phyloP scores from a whole-genome alignment of 1,140 invertebrate species.

The Trissolcus basalis region DNA sequence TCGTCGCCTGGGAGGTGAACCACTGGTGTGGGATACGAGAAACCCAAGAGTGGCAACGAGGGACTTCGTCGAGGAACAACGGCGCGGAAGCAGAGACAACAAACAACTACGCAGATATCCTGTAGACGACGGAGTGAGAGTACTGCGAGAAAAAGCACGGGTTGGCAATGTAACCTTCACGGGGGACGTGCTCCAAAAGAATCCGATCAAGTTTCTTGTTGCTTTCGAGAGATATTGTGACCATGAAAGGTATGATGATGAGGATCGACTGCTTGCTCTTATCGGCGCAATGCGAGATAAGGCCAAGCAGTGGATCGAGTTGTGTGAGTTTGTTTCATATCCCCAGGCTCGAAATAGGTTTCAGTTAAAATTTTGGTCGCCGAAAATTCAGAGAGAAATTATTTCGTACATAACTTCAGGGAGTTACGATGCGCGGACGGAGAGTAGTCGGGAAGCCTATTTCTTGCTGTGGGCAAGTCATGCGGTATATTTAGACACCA shows the following conservation, averaged over 20 bases:
- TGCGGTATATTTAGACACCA: constrained; percentile 1
- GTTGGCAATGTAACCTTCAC: neutral
- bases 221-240: constrained; percentile 4
- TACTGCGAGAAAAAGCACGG: neutral
- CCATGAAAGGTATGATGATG: neutral
- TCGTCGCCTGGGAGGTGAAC: too few species aligned
- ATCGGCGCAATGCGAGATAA: constrained; percentile 9
- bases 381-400: constrained; percentile 12
- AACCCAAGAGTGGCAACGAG: too few species aligned
- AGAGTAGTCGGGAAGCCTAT: constrained; percentile 13
- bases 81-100: too few species aligned
- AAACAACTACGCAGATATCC: too few species aligned
- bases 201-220: constrained; percentile 14
- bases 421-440: neutral
- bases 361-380: constrained; percentile 11
- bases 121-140: neutral
- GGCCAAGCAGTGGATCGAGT: constrained; percentile 10
- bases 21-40: too few species aligned
- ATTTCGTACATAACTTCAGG: constrained; percentile 7
- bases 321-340: constrained; percentile 16
- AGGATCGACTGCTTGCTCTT: constrained; percentile 6
- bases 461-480: constrained; percentile 22
- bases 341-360: constrained; percentile 6
- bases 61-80: too few species aligned
- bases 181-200: constrained; percentile 6